A percentile compares a stretch with the other conserved stretches of the same genome.
Conservation (phyloP, 1,140 invertebrate genomes). For the Drosophila quadrilineata region DNA sequence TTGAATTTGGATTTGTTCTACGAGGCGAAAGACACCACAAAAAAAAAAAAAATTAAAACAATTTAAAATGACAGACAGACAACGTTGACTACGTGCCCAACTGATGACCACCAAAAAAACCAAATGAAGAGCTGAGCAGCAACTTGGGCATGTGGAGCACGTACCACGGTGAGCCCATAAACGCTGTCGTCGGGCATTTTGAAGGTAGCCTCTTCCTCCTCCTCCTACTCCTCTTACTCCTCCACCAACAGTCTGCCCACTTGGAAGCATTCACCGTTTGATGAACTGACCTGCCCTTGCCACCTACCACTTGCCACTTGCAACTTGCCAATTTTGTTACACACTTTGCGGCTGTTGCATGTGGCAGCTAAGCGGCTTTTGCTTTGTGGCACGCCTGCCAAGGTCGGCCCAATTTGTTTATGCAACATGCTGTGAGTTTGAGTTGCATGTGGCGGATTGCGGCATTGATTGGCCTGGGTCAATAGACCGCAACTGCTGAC, state of each 20-base stretch:
- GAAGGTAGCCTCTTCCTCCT: slow-evolving; percentile 52
- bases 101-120: neutral
- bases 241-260: too few species aligned
- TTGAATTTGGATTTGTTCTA: too few species aligned
- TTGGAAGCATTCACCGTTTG: too few species aligned
- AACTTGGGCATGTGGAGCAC: slow-evolving; percentile 48
- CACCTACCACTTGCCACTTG: neutral
- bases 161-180: slow-evolving; percentile 58
- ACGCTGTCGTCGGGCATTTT: slow-evolving; percentile 40
- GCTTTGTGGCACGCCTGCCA: slow-evolving; percentile 17
- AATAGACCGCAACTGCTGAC: neutral
- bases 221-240: too few species aligned
- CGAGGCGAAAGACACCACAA: too few species aligned
- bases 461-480: slow-evolving; percentile 1
- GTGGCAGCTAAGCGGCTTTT: slow-evolving; percentile 12
- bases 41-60: too few species aligned
- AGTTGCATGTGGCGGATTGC: neutral
- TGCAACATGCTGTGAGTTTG: slow-evolving; percentile 19
- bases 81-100: slow-evolving; percentile 54
- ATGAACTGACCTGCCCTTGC: slow-evolving; percentile 23
- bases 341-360: slow-evolving; percentile 1
- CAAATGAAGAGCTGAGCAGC: slow-evolving; percentile 12
- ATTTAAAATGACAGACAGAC: slow-evolving; percentile 35
- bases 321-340: neutral
- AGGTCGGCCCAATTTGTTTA: slow-evolving; percentile 34